Evolutionary conservation across 2,113 vertebrate species (phyloP), one percentile per base, ranked within the genome.

Genomic region (Brachionichthys hirsutus): DNA sequence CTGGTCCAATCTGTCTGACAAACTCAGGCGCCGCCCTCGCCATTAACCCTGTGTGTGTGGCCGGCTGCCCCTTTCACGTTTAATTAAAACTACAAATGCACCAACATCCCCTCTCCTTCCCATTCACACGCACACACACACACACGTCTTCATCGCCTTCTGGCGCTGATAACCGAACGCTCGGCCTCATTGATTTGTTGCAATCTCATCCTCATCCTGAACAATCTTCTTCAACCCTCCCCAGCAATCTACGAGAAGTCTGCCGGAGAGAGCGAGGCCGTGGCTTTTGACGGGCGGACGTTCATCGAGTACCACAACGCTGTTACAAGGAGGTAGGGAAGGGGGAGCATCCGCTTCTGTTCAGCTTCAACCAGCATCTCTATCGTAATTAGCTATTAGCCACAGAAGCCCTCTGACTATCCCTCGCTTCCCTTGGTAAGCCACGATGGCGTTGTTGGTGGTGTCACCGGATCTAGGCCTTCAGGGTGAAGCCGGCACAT

Each of bases 261-360:
- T 0, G 95, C 94, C 0, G 94, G 95, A 17, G 93, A 95, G 18
- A 89, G 93, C 0, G 95, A 96, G 57, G 88, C 96, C 42, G 77
- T 98, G 13, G 94, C 97, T 61, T 98, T 98, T 44, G 94, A 98
- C 1, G 97, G 97, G 0, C 88, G 78, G 48, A 98, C 95, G 0
- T 95, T 90, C 64, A 86, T 99, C 1, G 96, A 98, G 85, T 98
- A 95, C 88, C 95, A 98, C 92, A 97, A 94, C 0, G 93, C 92
- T 0, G 92, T 96, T 76, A 96, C 92, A 0, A 95, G 92, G 89
- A 99, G 96, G 97, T 99, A 94, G 93, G 54, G 30, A 14, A 49
- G 70, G 24, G 42, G n/a, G 66, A 71, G 38, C 73, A 67, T 69
- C 67, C 14, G 24, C 67, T 36, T 75, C 54, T 58, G 40, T 62